Conservation (phyloP, 2,888 invertebrate species). For the Ochropleura plecta region DNA sequence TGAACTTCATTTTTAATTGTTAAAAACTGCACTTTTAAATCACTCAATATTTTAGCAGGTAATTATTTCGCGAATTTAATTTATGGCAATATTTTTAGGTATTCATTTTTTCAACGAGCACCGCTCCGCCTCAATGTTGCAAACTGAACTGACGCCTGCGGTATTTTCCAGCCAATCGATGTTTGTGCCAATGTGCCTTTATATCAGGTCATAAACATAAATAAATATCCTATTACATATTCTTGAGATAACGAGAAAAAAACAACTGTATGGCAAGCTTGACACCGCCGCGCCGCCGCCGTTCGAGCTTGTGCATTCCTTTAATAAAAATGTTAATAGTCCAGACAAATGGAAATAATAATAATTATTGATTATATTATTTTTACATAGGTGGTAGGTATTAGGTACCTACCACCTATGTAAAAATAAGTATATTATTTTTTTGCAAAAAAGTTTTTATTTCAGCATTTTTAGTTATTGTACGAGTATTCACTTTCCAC, state of each 20-base stretch:
- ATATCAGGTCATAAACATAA: constrained; percentile 45
- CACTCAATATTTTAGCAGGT: not conserved
- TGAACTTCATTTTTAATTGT: not conserved
- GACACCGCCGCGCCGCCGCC: too few species aligned
- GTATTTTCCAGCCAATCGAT: constrained; percentile 66
- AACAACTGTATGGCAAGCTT: constrained; percentile 38
- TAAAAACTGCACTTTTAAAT: constrained; percentile 3
- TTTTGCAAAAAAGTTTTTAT: too few species aligned
- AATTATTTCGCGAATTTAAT: not conserved
- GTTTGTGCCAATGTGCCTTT: constrained; percentile 40
- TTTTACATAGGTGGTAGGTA: too few species aligned
- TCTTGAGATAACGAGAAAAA: constrained; percentile 56
- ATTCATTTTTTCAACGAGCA: constrained; percentile 36
- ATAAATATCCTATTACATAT: constrained; percentile 49
- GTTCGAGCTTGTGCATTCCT: constrained; percentile 7
- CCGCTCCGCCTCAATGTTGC: not conserved
- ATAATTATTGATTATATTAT: constrained; percentile 4
- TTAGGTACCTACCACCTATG: too few species aligned
- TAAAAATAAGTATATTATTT: too few species aligned
- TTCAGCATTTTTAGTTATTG: too few species aligned
- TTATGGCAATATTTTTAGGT: not conserved
- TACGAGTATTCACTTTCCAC: too few species aligned
- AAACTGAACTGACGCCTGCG: constrained; percentile 42
- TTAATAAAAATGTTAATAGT: constrained; percentile 14
- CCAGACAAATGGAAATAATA: constrained; percentile 4